These are phyloP conservation scores for Botrylloides violaceus DNA, from an alignment of 23 tunicate genomes.

Conservation along the genomic window DNA sequence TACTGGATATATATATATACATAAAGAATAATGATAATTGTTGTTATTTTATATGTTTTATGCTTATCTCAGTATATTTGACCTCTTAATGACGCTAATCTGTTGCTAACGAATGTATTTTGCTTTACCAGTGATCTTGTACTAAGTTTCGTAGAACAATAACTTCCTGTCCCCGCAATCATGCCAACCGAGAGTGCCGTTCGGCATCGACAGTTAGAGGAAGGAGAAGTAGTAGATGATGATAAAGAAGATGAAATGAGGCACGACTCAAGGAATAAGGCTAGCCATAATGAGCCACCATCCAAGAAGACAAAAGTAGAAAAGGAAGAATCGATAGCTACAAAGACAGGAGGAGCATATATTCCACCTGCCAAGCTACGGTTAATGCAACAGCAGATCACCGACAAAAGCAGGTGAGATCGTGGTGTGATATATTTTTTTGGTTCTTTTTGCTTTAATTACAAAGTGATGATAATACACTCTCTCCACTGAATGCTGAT, in stretches of 20 bases:
- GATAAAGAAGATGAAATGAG: background rate
- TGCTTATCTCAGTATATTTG: too few species aligned
- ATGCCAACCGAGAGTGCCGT: background rate
- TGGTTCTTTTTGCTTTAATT: background rate
- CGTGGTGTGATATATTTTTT: background rate
- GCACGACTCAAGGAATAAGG: background rate
- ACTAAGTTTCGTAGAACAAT: too few species aligned
- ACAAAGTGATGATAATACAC: background rate
- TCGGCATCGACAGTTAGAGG: constrained; percentile 10
- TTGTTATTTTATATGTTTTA: too few species aligned
- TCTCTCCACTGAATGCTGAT: too few species aligned
- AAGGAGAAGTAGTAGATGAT: constrained; percentile 13
- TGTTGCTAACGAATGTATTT: too few species aligned
- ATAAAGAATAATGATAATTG: too few species aligned
- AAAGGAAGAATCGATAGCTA: constrained; percentile 27
- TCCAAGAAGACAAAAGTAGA: constrained; percentile 40
- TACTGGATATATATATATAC: too few species aligned
- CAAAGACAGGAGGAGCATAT: constrained; percentile 96
- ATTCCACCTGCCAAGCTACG: constrained; percentile 93
- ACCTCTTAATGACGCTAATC: too few species aligned
- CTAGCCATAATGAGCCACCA: constrained; percentile 42
- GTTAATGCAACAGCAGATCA: constrained; percentile 90
- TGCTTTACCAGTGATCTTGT: too few species aligned
- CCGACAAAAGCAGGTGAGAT: constrained; percentile 83
- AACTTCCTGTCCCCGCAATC: too few species aligned